These are phyloP conservation scores for Platysteira castanea DNA, from an alignment of 2,113 vertebrate genomes.

Conservation along the genomic window DNA sequence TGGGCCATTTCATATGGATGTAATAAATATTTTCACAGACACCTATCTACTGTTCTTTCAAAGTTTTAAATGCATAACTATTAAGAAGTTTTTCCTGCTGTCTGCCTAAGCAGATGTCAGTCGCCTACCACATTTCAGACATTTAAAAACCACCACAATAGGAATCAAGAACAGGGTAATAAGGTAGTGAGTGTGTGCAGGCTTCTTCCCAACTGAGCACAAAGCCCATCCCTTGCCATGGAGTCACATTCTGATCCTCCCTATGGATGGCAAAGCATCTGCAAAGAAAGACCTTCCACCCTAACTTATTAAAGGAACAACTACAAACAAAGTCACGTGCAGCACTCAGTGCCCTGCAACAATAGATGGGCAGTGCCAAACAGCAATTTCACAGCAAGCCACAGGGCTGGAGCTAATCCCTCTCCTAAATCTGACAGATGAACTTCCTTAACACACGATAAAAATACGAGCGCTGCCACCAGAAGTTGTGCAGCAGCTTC, in stretches of 20 bases:
- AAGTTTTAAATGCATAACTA: background rate
- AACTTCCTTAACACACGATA: background rate
- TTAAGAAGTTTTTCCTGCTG: background rate
- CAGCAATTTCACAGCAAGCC: background rate
- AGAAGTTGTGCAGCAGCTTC: background rate
- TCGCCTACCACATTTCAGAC: background rate
- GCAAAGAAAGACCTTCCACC: background rate
- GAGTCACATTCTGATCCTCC: background rate
- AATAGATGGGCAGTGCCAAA: background rate
- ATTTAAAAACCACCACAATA: background rate
- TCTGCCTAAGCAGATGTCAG: background rate
- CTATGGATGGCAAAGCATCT: background rate
- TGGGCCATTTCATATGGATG: background rate
- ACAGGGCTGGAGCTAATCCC: background rate
- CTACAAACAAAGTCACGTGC: background rate
- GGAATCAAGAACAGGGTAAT: background rate
- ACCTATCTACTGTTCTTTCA: background rate
- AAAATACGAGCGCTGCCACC: background rate
- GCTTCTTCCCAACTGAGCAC: background rate
- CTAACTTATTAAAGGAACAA: background rate
- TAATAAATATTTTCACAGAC: slow-evolving; percentile 23
- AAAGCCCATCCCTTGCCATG: background rate
- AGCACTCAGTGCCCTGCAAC: background rate
- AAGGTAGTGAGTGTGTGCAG: rapidly evolving
- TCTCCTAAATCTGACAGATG: background rate